Evolutionary conservation across 2,113 vertebrate species (phyloP).

Genomic region (Leptobrachium ailaonicum): DNA sequence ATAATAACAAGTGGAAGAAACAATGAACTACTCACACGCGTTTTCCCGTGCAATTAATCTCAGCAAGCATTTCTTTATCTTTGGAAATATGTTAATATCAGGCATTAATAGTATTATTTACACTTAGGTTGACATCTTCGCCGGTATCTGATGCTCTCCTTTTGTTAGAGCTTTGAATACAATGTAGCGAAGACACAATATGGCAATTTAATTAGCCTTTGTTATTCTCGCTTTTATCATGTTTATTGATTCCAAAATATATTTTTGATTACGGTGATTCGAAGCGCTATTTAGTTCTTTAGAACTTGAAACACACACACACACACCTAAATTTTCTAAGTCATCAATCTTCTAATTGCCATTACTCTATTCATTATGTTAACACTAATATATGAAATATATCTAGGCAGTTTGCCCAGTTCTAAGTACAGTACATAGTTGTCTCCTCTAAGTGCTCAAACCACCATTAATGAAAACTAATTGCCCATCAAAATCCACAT

Average conservation of each 20-base stretch:
- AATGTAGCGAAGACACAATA: too few relatives aligned
- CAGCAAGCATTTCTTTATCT: too few relatives aligned
- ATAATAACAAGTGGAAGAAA: too few relatives aligned
- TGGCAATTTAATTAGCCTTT: too few relatives aligned
- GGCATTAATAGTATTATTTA: too few relatives aligned
- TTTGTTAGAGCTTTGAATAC: too few relatives aligned
- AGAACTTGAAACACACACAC: slow-evolving; percentile 56
- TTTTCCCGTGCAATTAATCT: too few relatives aligned
- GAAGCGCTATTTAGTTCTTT: slow-evolving; percentile 56
- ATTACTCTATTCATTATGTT: slow-evolving; percentile 68
- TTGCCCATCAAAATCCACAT: slow-evolving; percentile 70
- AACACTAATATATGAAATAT: slow-evolving; percentile 68
- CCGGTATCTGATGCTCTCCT: too few relatives aligned
- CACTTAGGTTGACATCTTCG: too few relatives aligned
- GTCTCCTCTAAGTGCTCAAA: slow-evolving; percentile 72
- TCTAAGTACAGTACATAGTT: slow-evolving; percentile 72
- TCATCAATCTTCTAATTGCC: slow-evolving; percentile 71
- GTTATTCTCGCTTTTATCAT: neutral
- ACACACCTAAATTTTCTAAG: slow-evolving; percentile 69
- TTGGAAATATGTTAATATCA: too few relatives aligned
- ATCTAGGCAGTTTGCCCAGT: slow-evolving; percentile 70
- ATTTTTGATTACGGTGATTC: neutral
- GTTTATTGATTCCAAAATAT: neutral
- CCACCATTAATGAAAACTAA: slow-evolving; percentile 77
- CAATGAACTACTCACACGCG: too few relatives aligned